Evolutionary conservation across 1,140 invertebrate genomes (phyloP), one percentile per base, ranked within the genome.

Genomic region (Leptopilina boulardi): DNA sequence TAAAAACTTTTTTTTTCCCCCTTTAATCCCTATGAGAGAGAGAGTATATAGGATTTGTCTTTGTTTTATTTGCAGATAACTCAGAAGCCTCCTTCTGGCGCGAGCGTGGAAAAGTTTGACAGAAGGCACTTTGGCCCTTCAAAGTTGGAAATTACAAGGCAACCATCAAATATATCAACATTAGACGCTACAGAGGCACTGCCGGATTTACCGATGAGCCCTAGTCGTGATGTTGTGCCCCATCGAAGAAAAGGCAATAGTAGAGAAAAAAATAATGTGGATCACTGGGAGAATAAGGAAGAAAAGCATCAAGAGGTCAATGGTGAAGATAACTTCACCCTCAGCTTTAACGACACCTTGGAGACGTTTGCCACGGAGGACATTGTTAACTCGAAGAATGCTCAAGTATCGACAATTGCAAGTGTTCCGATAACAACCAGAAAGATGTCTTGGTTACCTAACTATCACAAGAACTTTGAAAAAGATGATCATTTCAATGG

Each of bases 21-120:
- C 5, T 66, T 34, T 66, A 30, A 30, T 34, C 23, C 1, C 15
- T 54, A 18, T 6, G 18, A 26, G 5, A 26, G 11, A 3, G 8
- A 1, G 13, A 23, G 2, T 23, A 9, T 13, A n/a, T 21, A n/a
- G n/a, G n/a, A 21, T 18, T 54, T 19, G n/a, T 23, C 11, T 26
- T 15, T 66, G n/a, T 66, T 66, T 15, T 66, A 15, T 66, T 66
- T 30, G 30, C 86, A 85, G 80, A 79, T 85, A 72, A 88, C 86
- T 74, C 82, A 88, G 54, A 87, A 88, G 74, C 83, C 86, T 26
- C 70, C 80, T 38, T 51, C 84, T 0, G 42, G 78, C 10, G 73
- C 80, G 70, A 83, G 85, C 9, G 70, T 78, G 11, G 88, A 89
- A 54, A 89, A 88, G 83, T 88, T 88, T 71, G 89, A 89, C 80